Percentiles rank a stretch among this genome's conserved stretches.
phyloP scores from a whole-genome alignment of 2,113 vertebrate genomes.

The Ia io region DNA sequence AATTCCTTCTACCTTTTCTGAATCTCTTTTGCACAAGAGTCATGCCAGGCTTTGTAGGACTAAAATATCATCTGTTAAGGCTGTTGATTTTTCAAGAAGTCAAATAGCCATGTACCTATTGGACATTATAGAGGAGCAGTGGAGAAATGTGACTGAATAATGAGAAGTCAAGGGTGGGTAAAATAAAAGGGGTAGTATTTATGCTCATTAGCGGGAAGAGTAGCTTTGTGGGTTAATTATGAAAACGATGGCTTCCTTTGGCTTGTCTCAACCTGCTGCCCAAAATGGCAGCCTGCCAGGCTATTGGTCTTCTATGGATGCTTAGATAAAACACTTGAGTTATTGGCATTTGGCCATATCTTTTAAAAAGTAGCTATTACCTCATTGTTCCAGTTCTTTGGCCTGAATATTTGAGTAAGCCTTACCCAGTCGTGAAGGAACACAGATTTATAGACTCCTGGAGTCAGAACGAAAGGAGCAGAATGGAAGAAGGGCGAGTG shows the following conservation, averaged over 20 bases:
- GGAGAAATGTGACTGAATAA: not conserved
- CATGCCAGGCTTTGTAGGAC: not conserved
- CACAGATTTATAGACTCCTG: not conserved
- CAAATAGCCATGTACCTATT: not conserved
- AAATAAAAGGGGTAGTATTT: not conserved
- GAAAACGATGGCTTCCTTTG: constrained; percentile 45
- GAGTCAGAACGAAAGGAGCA: not conserved
- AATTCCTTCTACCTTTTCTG: constrained; percentile 13
- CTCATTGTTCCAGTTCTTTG: constrained; percentile 51
- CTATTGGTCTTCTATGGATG: constrained; percentile 7
- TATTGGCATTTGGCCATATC: constrained; percentile 33
- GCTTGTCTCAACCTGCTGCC: constrained; percentile 33
- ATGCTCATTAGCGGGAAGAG: not conserved
- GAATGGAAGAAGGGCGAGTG: not conserved
- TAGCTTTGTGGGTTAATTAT: constrained; percentile 48
- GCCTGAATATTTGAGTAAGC: constrained; percentile 42
- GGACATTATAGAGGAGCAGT: not conserved
- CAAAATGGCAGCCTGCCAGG: constrained; percentile 14
- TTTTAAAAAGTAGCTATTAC: constrained; percentile 33
- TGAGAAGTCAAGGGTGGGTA: not conserved
- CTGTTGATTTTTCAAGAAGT: not conserved
- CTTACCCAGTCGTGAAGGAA: not conserved
- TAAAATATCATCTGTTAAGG: not conserved
- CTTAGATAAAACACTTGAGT: constrained; percentile 8
- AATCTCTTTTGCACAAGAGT: not conserved